Evolutionary conservation across 2,888 invertebrate species (phyloP), one percentile per base, ranked within the genome.

Genomic region (Eristalis arbustorum): DNA sequence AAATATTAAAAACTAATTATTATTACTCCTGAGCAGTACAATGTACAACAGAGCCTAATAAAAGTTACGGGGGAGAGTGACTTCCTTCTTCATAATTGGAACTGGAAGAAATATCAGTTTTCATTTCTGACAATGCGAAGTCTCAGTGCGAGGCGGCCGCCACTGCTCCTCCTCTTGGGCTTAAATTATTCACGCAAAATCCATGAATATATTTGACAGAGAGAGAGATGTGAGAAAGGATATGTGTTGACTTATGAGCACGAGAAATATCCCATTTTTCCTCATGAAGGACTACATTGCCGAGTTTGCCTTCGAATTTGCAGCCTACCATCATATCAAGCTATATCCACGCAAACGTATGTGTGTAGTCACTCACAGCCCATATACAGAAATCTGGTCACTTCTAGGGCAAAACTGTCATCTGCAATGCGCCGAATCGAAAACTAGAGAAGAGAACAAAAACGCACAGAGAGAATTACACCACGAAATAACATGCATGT

Each of bases 381-480:
- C 72, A 66, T 37, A 67, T 25, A 67, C n/a, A 40, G 14, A 61
- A 34, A 23, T 34, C 40, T 56, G 69, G 69, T 69, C 37, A 28
- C 34, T 59, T 59, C 59, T 49, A 31, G 59, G 59, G 61, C 23
- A 73, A 31, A 78, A 61, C 76, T 63, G 56, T 62, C 49, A 3
- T 8, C 31, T 28, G 63, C 49, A 72, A 23, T 83, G 87, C 87
- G 87, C 87, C 78, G 83, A 87, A 83, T 82, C 83, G 42, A 28
- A 34, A 64, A 56, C 37, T 61, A 61, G 13, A 61, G 13, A 63
- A 61, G 76, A 85, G 81, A 81, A 80, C 49, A 42, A 61, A n/a
- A 69, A 71, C 81, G 14, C 72, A 73, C 67, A 72, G 68, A 74
- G 56, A 63, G 75, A n/a, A n/a, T n/a, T 22, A 57, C 74, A 71